These are phyloP conservation scores for Protobothrops flavoviridis DNA, from an alignment of 2,113 vertebrate genomes.

Conservation along the genomic window DNA sequence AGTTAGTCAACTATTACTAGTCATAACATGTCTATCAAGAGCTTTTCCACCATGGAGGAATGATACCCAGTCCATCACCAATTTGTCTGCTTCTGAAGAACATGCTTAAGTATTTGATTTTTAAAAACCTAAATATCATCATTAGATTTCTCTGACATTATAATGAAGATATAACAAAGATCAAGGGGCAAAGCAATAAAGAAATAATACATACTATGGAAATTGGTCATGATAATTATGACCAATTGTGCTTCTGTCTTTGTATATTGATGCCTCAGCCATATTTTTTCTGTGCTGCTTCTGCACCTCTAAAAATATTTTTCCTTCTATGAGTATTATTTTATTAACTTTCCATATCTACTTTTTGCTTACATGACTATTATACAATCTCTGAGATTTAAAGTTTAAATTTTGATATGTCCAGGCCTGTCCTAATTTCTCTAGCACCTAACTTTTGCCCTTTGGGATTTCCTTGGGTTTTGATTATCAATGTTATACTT, in stretches of 20 bases:
- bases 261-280: not conserved
- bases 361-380: not conserved
- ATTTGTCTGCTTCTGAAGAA: slow-evolving; percentile 7
- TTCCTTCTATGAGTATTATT: not conserved
- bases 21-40: slow-evolving; percentile 20
- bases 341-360: not conserved
- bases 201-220: not conserved
- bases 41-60: slow-evolving; percentile 13
- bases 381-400: not conserved
- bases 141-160: not conserved
- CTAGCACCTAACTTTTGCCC: not conserved
- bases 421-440: not conserved
- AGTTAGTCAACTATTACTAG: slow-evolving; percentile 45
- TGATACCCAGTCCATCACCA: rapidly evolving
- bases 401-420: not conserved
- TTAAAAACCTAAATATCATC: not conserved
- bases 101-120: slow-evolving; percentile 39
- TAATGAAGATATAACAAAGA: not conserved
- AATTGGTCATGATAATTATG: not conserved
- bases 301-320: not conserved
- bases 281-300: not conserved
- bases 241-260: not conserved
- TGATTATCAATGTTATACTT: not conserved
- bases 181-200: not conserved
- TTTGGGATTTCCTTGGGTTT: no score